These are phyloP conservation scores for Volucella inflata DNA, from an alignment of 2,888 invertebrate genomes.

Conservation along the genomic window DNA sequence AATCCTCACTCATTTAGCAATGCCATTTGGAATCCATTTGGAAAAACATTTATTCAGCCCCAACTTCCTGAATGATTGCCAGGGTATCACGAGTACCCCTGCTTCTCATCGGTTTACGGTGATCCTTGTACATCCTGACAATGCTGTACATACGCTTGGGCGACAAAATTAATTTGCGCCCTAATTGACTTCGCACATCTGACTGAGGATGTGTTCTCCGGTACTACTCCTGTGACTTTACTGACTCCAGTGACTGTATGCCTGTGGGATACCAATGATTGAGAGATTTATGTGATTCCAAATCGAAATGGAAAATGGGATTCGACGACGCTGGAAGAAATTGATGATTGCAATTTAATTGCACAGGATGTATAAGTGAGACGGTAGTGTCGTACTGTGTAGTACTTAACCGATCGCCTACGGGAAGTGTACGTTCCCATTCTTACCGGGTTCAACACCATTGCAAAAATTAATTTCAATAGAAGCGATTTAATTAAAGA, in stretches of 20 bases:
- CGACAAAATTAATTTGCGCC: conserved; percentile 74
- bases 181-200: conserved; percentile 74
- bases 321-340: conserved; percentile 63
- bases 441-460: background rate
- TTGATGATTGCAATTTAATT: conserved; percentile 76
- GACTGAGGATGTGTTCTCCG: conserved; percentile 23
- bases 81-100: conserved; percentile 10
- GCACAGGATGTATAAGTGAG: conserved; percentile 39
- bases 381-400: background rate
- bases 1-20: conserved; percentile 72
- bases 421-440: too few relatives aligned
- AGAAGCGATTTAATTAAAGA: conserved; percentile 68
- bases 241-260: conserved; percentile 28
- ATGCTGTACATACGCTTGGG: conserved; percentile 46
- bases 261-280: conserved; percentile 75
- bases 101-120: background rate
- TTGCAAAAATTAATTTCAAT: conserved; percentile 65
- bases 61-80: conserved; percentile 61
- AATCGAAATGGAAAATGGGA: conserved; percentile 73
- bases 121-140: conserved; percentile 13
- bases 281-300: conserved; percentile 75
- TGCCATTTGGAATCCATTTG: conserved; percentile 73
- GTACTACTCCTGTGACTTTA: background rate
- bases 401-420: background rate
- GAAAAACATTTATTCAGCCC: conserved; percentile 63